Conservation (phyloP, 1,140 invertebrate species). For the Penaeus japonicus region DNA sequence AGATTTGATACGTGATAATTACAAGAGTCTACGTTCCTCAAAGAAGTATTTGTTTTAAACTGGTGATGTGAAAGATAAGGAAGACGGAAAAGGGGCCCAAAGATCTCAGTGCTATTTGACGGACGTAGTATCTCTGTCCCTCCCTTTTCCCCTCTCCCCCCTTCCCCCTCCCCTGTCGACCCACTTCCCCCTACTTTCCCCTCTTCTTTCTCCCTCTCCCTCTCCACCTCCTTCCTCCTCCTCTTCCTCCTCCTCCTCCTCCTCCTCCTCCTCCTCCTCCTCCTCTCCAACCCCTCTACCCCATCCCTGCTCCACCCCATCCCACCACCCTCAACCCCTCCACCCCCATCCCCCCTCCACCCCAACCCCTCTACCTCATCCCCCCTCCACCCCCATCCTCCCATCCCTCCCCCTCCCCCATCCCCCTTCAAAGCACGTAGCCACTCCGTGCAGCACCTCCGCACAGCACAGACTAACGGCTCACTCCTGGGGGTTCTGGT, state of each 20-base stretch:
- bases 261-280: too few species aligned
- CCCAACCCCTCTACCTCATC: too few species aligned
- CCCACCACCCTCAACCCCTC: not conserved
- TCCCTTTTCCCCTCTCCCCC: too few species aligned
- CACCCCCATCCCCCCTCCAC: not conserved
- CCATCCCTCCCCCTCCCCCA: not conserved
- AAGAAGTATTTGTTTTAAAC: too few species aligned
- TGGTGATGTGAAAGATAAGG: too few species aligned
- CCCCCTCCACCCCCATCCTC: not conserved
- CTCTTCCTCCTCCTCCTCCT: too few species aligned
- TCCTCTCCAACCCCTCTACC: not conserved
- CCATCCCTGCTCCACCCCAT: not conserved
- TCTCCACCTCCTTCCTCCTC: not conserved
- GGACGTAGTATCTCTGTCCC: too few species aligned
- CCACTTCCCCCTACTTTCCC: not conserved
- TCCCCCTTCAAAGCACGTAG: not conserved
- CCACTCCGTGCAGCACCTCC: not conserved
- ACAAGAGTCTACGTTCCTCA: too few species aligned
- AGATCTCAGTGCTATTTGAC: too few species aligned
- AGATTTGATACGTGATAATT: too few species aligned
- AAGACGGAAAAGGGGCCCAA: too few species aligned
- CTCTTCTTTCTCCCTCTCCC: not conserved
- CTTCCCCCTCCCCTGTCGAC: not conserved
- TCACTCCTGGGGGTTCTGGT: slow-evolving; percentile 22
- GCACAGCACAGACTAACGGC: not conserved